phyloP scores from a whole-genome alignment of 1,140 invertebrate genomes.

The Paralvinella palmiformis region DNA sequence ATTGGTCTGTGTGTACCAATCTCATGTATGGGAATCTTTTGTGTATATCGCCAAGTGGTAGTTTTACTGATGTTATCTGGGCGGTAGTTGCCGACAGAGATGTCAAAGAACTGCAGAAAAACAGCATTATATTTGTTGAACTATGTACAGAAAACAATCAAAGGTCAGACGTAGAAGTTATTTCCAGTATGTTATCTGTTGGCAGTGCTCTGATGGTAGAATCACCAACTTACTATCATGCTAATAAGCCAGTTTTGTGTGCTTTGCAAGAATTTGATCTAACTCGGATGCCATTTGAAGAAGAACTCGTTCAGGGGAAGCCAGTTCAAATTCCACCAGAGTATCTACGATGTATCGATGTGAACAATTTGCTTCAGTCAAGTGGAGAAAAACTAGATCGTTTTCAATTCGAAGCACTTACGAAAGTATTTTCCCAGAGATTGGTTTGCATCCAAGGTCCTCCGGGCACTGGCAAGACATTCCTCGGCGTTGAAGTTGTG shows the following conservation, averaged over 20 bases:
- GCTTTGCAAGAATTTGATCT: not conserved
- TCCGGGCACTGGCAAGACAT: conserved; percentile 11
- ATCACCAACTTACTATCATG: conserved; percentile 8
- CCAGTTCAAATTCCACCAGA: not conserved
- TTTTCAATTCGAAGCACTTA: not conserved
- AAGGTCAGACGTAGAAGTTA: not conserved
- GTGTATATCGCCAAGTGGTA: not conserved
- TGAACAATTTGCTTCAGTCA: not conserved
- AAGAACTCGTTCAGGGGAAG: conserved; percentile 1
- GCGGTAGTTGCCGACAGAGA: conserved; percentile 1
- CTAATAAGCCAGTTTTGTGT: conserved; percentile 8
- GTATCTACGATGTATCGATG: not conserved
- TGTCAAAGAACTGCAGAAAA: not conserved
- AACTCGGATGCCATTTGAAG: not conserved
- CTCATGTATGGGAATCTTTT: conserved; percentile 13
- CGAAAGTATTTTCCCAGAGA: not conserved
- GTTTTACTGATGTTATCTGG: conserved; percentile 11
- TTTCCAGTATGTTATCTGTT: not conserved
- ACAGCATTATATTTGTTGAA: conserved; percentile 3
- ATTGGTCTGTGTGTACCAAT: conserved; percentile 6
- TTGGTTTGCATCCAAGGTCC: conserved; percentile 7
- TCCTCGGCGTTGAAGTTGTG: conserved; percentile 3
- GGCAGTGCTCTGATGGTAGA: not conserved
- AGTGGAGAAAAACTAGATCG: not conserved
- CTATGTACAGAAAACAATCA: conserved; percentile 7